Percentiles rank a stretch among this genome's conserved stretches.
phyloP scores from a whole-genome alignment of 2,797 vertebrate species.

The Characodon lateralis region DNA sequence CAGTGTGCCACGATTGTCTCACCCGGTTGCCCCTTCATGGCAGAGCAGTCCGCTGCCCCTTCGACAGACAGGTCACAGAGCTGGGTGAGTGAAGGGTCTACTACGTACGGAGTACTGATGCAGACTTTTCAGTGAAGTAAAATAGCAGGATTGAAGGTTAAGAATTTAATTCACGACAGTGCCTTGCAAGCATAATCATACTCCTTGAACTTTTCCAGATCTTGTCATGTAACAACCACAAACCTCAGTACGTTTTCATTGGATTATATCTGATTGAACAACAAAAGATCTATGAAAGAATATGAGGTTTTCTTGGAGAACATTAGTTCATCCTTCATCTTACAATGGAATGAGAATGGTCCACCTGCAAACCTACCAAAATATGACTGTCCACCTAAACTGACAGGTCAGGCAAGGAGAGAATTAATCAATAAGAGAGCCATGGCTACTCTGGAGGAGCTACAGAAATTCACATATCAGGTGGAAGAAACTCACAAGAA shows the following conservation, averaged over 20 bases:
- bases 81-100: slow-evolving; percentile 82
- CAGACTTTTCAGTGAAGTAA: not conserved
- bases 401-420: too few species aligned
- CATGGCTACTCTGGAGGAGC: too few species aligned
- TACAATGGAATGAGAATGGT: too few species aligned
- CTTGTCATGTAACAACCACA: not conserved
- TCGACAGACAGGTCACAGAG: slow-evolving; percentile 96
- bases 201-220: not conserved
- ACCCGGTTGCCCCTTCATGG: slow-evolving; percentile 95
- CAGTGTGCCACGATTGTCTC: slow-evolving; percentile 96
- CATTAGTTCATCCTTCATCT: too few species aligned
- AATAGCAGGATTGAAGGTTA: not conserved
- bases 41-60: slow-evolving; percentile 94
- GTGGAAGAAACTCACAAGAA: too few species aligned
- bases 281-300: not conserved
- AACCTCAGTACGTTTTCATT: not conserved
- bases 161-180: not conserved
- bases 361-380: too few species aligned
- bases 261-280: not conserved
- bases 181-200: too few species aligned
- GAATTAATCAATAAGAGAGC: too few species aligned
- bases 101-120: not conserved
- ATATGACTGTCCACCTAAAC: too few species aligned
- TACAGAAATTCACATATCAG: too few species aligned
- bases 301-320: too few species aligned